Evolutionary conservation across 2,797 vertebrate genomes (phyloP).

Genomic region (Cynodonichthys magdalenae): DNA sequence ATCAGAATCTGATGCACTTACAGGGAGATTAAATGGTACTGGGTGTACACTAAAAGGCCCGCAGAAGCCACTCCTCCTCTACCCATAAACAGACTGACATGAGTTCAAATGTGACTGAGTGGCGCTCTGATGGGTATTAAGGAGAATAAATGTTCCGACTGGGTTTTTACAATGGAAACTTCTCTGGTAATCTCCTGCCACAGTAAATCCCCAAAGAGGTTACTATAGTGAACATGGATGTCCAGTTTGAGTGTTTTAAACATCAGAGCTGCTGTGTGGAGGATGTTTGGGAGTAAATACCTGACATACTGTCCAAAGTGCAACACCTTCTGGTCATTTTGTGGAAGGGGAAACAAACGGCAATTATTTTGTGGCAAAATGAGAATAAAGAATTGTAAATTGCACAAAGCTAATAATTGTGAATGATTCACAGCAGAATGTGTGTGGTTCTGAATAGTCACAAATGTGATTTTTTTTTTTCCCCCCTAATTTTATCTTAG

Average conservation of each 20-base stretch:
- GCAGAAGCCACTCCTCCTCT: conserved; percentile 42
- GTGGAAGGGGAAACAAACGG: conserved; percentile 73
- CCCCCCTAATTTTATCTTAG: conserved; percentile 44
- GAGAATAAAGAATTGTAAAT: conserved; percentile 72
- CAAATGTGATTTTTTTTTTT: conserved; percentile 47
- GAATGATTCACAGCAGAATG: conserved; percentile 36
- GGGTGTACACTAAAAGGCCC: conserved; percentile 3
- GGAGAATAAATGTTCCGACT: conserved; percentile 56
- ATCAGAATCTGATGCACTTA: conserved; percentile 7
- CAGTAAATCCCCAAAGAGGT: background rate
- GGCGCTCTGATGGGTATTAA: conserved; percentile 52
- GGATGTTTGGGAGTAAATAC: conserved; percentile 22
- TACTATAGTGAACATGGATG: conserved; percentile 37
- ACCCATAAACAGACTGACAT: conserved; percentile 51
- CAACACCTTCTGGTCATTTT: conserved; percentile 55
- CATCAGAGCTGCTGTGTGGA: conserved; percentile 32
- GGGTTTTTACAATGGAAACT: conserved; percentile 52
- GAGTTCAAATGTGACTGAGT: conserved; percentile 50
- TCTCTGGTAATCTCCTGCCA: conserved; percentile 54
- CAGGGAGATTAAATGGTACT: conserved; percentile 12
- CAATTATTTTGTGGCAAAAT: conserved; percentile 69
- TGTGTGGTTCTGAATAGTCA: conserved; percentile 35
- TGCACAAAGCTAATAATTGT: conserved; percentile 42
- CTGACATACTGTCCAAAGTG: conserved; percentile 31
- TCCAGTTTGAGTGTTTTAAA: conserved; percentile 54